Evolutionary conservation across 2,888 invertebrate species (phyloP), one percentile per base, ranked within the genome.

Genomic region (Zele albiditarsus): DNA sequence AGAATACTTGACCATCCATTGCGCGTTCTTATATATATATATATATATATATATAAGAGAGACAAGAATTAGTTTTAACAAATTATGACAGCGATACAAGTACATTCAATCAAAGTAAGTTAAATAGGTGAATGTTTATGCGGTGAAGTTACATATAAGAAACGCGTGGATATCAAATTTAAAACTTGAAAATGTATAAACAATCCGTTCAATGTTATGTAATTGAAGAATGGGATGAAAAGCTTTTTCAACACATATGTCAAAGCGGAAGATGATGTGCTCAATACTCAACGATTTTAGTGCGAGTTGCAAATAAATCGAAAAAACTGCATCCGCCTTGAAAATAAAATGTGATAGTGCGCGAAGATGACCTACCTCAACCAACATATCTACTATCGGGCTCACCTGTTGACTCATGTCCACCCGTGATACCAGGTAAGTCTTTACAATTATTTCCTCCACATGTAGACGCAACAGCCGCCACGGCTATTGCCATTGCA

Each of bases 401-500:
- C 75, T 75, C 71, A 75, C 75, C 75, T 75, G 74, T 42, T 27
- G 58, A 42, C 4, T 74, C 74, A 38, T 65, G 42, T 69, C 70
- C 70, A 70, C 33, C 66, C 27, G 70, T 71, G 46, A 46, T 49
- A 33, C 33, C 38, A 14, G 58, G 60, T 4, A 58, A 60, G 38
- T 60, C 60, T 42, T 70, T 70, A 38, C 49, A 27, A 25, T 53
- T 70, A 23, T 60, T 70, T 58, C 58, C 70, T 33, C 68, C 68
- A 23, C 57, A 53, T 6, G 33, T 28, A 10, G 75, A 66, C 27
- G 75, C 75, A 58, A 60, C 75, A 31, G 75, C 75, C 3, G 71
- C 75, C 53, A 70, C 70, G 31, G 75, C 75, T 28, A 75, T 67
- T 75, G 75, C 75, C 75, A 75, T 60, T 3, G 71, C 75, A 71